phyloP scores from a whole-genome alignment of 2,113 vertebrate genomes.

The Coptodon rendalli region DNA sequence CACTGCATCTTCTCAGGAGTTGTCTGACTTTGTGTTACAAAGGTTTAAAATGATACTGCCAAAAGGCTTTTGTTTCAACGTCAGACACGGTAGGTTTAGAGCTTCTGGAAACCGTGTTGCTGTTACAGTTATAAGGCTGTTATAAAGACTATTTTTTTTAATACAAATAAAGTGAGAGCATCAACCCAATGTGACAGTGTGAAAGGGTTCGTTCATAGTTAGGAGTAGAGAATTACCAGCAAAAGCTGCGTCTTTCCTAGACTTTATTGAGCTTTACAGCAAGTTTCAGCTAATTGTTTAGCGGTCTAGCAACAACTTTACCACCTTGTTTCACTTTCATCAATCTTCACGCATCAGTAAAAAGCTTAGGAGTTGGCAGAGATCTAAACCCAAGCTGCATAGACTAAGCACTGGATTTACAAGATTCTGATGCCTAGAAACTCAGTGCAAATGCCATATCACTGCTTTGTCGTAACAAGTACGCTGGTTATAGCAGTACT shows the following conservation, averaged over 20 bases:
- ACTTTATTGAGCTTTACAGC: neutral
- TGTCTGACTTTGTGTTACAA: constrained; percentile 18
- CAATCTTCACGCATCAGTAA: neutral
- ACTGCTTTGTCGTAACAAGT: neutral
- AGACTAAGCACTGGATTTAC: neutral
- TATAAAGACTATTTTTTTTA: neutral
- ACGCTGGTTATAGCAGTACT: neutral
- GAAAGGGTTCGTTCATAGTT: neutral
- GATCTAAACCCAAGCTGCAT: neutral
- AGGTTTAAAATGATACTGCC: neutral
- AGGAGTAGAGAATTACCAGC: neutral
- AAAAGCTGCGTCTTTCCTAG: rapidly evolving
- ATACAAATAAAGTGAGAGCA: neutral
- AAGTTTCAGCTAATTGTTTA: neutral
- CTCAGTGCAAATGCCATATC: neutral
- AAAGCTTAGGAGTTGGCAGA: neutral
- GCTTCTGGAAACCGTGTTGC: neutral
- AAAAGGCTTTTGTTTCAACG: neutral
- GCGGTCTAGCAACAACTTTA: neutral
- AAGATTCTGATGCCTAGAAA: neutral
- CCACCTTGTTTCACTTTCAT: neutral
- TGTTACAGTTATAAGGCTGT: neutral
- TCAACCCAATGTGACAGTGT: neutral
- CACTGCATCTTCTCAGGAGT: constrained; percentile 6
- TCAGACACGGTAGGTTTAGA: neutral